Conservation (phyloP, 2,113 vertebrate species). For the Ciconia stormi region DNA sequence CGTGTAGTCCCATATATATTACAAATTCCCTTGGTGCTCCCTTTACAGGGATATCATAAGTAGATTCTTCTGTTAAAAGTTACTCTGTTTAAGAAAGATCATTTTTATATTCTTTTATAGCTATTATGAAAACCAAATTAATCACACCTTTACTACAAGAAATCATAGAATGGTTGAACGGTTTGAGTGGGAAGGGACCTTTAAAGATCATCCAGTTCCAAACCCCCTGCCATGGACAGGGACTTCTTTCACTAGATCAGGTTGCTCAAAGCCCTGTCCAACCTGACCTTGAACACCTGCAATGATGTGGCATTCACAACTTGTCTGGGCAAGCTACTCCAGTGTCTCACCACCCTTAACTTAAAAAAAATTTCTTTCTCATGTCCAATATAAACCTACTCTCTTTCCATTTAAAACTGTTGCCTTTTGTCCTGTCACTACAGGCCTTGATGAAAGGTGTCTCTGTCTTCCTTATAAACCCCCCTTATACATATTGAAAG, state of each 20-base stretch:
- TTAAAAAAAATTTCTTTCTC: background rate
- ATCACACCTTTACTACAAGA: background rate
- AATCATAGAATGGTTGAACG: background rate
- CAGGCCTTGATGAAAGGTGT: background rate
- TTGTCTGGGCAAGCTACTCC: background rate
- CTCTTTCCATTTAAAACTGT: background rate
- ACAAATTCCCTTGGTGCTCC: background rate
- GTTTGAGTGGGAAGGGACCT: background rate
- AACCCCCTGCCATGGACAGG: background rate
- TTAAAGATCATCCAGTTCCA: background rate
- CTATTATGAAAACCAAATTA: background rate
- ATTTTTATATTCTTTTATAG: background rate
- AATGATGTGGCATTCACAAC: no score
- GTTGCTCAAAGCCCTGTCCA: background rate
- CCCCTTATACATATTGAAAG: accelerated
- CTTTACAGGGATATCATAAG: background rate
- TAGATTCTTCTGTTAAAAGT: background rate
- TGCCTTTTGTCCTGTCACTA: background rate
- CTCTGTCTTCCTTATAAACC: background rate
- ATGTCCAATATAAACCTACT: background rate
- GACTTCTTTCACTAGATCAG: background rate
- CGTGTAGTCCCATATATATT: background rate
- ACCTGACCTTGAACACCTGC: background rate
- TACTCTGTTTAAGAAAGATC: background rate
- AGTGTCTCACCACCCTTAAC: background rate